Conservation (phyloP, 1,140 invertebrate genomes). For the Antheraea pernyi region DNA sequence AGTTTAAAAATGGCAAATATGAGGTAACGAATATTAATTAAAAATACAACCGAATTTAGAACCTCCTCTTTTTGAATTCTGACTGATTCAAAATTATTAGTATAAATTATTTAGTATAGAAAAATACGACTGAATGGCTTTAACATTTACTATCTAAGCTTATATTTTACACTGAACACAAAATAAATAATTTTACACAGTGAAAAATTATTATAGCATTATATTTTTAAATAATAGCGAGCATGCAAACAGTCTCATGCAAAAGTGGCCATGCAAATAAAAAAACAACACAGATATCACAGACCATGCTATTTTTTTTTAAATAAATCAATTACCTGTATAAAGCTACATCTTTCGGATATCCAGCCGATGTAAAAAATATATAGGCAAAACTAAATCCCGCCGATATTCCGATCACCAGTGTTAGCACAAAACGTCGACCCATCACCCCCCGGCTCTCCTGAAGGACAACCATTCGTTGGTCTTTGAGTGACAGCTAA, state of each 20-base stretch:
- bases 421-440: slow-evolving; percentile 74
- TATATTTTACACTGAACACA: too few relatives aligned
- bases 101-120: too few relatives aligned
- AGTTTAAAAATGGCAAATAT: too few relatives aligned
- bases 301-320: slow-evolving; percentile 26
- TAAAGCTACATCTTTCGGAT: slow-evolving; percentile 53
- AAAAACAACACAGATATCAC: neutral
- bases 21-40: too few relatives aligned
- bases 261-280: neutral
- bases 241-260: neutral
- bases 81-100: too few relatives aligned
- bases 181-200: too few relatives aligned
- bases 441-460: slow-evolving; percentile 73
- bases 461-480: slow-evolving; percentile 39
- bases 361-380: slow-evolving; percentile 70
- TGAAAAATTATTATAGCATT: too few relatives aligned
- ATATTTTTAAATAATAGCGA: too few relatives aligned
- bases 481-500: neutral
- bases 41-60: too few relatives aligned
- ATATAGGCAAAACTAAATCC: slow-evolving; percentile 79
- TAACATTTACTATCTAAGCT: too few relatives aligned
- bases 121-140: too few relatives aligned
- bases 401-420: slow-evolving; percentile 75
- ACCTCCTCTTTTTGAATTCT: too few relatives aligned
- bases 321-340: slow-evolving; percentile 60